These are phyloP conservation scores for Micropterix aruncella DNA, from an alignment of 2,888 invertebrate genomes.

Conservation along the genomic window DNA sequence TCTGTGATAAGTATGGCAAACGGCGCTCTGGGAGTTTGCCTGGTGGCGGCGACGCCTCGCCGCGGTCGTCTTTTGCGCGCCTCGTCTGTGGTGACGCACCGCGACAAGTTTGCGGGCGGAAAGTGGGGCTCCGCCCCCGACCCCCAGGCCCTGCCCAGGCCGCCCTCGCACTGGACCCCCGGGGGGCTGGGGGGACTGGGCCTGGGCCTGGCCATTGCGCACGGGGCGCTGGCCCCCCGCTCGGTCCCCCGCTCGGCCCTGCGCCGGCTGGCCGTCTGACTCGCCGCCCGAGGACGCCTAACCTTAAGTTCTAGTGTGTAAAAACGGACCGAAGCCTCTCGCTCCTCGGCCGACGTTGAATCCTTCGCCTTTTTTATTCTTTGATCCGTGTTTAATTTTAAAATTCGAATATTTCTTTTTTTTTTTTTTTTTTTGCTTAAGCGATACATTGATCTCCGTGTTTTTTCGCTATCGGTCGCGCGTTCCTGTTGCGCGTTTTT, in stretches of 20 bases:
- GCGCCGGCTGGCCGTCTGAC: not conserved
- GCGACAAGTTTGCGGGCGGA: conserved; percentile 44
- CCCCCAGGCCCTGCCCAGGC: conserved; percentile 63
- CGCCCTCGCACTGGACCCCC: conserved; percentile 63
- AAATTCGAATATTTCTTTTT: too few relatives aligned
- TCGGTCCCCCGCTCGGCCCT: conserved; percentile 1
- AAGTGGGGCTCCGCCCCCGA: conserved; percentile 75
- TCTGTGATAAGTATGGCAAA: too few relatives aligned
- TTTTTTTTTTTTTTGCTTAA: too few relatives aligned
- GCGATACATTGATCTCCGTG: too few relatives aligned
- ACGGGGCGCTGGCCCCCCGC: not conserved
- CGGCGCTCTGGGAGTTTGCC: too few relatives aligned
- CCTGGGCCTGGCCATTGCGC: conserved; percentile 33
- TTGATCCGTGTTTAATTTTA: too few relatives aligned
- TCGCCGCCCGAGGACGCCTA: conserved; percentile 2
- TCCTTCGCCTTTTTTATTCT: not conserved
- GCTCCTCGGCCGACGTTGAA: conserved; percentile 17
- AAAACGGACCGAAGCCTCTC: conserved; percentile 19
- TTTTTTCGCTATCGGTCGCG: too few relatives aligned
- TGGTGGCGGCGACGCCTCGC: too few relatives aligned
- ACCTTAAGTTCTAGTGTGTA: conserved; percentile 1
- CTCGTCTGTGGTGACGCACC: conserved; percentile 8
- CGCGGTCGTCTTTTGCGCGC: too few relatives aligned
- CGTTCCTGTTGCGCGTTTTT: too few relatives aligned
- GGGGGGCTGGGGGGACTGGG: conserved; percentile 27